Evolutionary conservation across 1,140 invertebrate genomes (phyloP).

Genomic region (Asbolus verrucosus): DNA sequence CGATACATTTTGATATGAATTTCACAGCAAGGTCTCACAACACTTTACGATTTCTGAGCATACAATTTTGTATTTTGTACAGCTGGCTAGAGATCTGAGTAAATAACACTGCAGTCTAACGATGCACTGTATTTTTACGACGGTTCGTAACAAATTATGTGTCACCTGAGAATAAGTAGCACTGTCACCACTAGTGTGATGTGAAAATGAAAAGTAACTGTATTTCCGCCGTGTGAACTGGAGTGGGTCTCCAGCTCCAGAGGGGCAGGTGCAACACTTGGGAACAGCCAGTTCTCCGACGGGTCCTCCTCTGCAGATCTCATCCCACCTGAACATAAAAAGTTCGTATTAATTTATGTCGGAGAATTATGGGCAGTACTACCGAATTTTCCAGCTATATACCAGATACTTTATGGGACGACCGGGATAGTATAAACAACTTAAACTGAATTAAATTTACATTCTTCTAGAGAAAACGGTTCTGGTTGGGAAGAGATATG

Average conservation of each 20-base stretch:
- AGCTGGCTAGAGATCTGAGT: background rate
- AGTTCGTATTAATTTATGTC: background rate
- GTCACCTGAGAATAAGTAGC: constrained; percentile 54
- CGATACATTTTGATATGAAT: constrained; percentile 22
- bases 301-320: constrained; percentile 52
- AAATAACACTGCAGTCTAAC: constrained; percentile 11
- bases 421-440: constrained; percentile 1
- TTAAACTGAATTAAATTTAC: constrained; percentile 22
- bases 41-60: too few species aligned
- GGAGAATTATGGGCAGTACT: background rate
- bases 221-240: constrained; percentile 18
- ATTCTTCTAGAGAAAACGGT: background rate
- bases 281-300: constrained; percentile 58
- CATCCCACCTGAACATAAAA: constrained; percentile 22
- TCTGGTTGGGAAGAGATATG: background rate
- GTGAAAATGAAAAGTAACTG: constrained; percentile 44
- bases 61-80: too few species aligned
- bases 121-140: constrained; percentile 25
- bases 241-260: constrained; percentile 56
- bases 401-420: background rate
- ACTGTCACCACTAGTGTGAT: constrained; percentile 42
- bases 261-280: constrained; percentile 57
- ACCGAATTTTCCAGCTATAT: background rate
- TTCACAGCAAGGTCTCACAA: constrained; percentile 16
- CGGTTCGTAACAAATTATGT: constrained; percentile 42